Conservation (phyloP, 2,797 vertebrate species). For the Avahi laniger region DNA sequence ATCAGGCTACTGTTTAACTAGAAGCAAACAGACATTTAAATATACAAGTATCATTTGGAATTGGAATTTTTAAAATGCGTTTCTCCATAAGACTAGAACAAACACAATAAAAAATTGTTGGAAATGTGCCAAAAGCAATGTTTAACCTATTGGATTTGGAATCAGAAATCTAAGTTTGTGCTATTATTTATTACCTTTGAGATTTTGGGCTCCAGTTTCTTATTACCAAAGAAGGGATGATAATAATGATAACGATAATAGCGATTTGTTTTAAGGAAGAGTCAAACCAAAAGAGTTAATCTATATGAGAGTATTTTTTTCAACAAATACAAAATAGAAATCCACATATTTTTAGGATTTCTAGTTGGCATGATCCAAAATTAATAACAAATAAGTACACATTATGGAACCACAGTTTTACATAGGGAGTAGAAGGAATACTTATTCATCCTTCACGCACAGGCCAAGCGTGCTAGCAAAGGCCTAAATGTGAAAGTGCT, state of each 20-base stretch:
- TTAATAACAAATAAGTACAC: background rate
- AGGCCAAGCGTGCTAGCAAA: background rate
- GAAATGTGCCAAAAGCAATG: background rate
- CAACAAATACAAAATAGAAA: background rate
- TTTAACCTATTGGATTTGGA: background rate
- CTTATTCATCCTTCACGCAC: background rate
- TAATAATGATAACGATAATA: background rate
- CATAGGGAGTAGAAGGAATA: fast-evolving
- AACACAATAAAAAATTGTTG: background rate
- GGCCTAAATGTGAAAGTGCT: background rate
- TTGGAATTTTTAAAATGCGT: background rate
- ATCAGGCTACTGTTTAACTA: background rate
- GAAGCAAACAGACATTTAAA: background rate
- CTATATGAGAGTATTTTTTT: background rate
- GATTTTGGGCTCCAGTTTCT: background rate
- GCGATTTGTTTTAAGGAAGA: background rate
- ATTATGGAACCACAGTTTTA: background rate
- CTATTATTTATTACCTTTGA: background rate
- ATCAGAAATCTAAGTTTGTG: background rate
- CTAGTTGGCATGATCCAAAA: background rate
- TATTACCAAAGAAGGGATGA: background rate
- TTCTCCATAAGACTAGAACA: background rate
- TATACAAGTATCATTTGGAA: background rate
- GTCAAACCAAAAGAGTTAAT: background rate
- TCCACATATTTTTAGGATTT: background rate